Percentiles rank a stretch among this genome's conserved stretches.
Evolutionary conservation across 2,888 invertebrate genomes (phyloP).

Genomic region (Cataglyphis albicans): DNA sequence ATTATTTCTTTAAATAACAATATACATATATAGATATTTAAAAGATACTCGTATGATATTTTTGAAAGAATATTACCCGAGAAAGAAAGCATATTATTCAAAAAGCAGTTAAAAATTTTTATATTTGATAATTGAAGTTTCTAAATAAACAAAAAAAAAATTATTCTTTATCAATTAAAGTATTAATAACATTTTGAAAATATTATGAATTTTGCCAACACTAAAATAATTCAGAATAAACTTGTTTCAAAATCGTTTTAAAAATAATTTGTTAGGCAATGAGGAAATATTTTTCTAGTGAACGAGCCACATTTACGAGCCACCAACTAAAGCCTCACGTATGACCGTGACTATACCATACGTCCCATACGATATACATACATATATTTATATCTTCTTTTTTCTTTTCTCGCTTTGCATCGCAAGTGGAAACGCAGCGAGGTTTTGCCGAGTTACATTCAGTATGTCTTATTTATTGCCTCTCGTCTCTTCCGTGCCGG

Average conservation of each 20-base stretch:
- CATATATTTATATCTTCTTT: constrained; percentile 49
- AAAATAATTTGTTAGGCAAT: constrained; percentile 38
- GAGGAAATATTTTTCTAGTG: constrained; percentile 27
- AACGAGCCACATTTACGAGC: constrained; percentile 60
- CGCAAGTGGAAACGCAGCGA: constrained; percentile 58
- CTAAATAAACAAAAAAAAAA: not conserved
- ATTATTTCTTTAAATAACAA: constrained; percentile 20
- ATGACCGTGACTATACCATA: constrained; percentile 15
- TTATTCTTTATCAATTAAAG: not conserved
- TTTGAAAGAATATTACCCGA: not conserved
- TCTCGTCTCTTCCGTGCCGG: constrained; percentile 49
- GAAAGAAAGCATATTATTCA: not conserved
- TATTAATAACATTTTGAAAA: not conserved
- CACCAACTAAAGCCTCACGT: constrained; percentile 59
- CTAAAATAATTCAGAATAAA: not conserved
- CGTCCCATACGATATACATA: not conserved
- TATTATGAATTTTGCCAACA: not conserved
- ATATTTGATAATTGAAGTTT: not conserved
- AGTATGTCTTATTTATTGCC: constrained; percentile 78
- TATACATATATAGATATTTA: not conserved
- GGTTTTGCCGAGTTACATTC: constrained; percentile 65
- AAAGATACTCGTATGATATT: not conserved
- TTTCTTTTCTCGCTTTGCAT: not conserved
- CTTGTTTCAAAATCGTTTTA: not conserved
- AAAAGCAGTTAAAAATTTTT: not conserved